Percentiles rank a stretch among this genome's conserved stretches.
These are phyloP conservation scores for Apteryx owenii DNA, from an alignment of 2,113 vertebrate species.

Conservation along the genomic window DNA sequence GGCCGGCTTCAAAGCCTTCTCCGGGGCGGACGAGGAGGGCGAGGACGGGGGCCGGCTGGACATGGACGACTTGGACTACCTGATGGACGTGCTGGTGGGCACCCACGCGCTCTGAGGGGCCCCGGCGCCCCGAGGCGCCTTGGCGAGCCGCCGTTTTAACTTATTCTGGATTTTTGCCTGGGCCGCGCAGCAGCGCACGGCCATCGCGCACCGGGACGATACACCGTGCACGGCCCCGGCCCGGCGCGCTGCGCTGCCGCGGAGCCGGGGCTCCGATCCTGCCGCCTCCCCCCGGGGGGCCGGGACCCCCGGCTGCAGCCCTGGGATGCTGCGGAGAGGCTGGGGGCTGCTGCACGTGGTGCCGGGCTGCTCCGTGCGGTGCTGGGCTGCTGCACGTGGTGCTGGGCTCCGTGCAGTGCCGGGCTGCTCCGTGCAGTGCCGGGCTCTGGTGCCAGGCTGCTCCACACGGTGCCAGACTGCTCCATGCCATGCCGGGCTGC, in stretches of 20 bases:
- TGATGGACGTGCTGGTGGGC: constrained; percentile 73
- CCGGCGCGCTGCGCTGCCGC: too few relatives aligned
- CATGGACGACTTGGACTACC: constrained; percentile 66
- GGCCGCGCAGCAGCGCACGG: too few relatives aligned
- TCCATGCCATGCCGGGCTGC: too few relatives aligned
- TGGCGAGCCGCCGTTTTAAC: background rate
- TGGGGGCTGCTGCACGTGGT: too few relatives aligned
- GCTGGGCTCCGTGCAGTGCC: too few relatives aligned
- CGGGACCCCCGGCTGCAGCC: background rate
- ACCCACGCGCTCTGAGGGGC: constrained; percentile 36
- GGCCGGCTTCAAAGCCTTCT: constrained; percentile 47
- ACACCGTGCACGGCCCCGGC: too few relatives aligned
- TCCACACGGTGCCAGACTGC: too few relatives aligned
- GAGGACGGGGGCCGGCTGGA: constrained; percentile 7
- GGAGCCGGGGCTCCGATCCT: too few relatives aligned
- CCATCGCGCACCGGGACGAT: too few relatives aligned
- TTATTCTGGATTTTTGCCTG: background rate
- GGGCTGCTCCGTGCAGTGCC: background rate
- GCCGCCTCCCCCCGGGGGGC: too few relatives aligned
- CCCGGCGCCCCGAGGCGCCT: background rate
- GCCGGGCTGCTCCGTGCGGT: too few relatives aligned
- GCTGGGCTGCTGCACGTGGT: background rate
- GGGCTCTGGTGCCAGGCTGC: background rate
- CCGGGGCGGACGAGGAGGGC: background rate
- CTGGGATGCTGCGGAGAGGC: too few relatives aligned